These are phyloP conservation scores for Cephalopholis sonnerati DNA, from an alignment of 2,113 vertebrate species.

Conservation along the genomic window DNA sequence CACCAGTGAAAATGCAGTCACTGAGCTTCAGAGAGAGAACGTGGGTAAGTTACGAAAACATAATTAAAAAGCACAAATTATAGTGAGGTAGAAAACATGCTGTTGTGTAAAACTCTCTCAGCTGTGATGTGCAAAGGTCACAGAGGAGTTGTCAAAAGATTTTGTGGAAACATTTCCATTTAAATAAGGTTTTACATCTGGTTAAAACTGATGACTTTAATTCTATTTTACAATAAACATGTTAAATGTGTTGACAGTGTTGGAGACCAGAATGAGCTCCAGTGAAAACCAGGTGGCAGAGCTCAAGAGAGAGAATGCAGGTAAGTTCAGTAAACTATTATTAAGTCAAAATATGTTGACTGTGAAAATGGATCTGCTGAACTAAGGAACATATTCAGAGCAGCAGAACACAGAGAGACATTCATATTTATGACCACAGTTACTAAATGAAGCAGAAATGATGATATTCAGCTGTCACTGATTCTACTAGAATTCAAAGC, in stretches of 20 bases:
- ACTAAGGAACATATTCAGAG: neutral
- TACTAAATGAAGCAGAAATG: no score
- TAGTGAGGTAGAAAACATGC: no score
- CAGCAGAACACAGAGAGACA: neutral
- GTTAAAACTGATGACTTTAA: neutral
- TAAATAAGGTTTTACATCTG: no score
- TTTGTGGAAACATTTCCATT: no score
- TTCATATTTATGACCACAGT: no score
- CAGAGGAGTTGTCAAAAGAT: no score
- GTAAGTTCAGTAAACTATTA: neutral
- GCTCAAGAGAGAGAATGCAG: conserved; percentile 8
- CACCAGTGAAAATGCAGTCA: neutral
- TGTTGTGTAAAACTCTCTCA: no score
- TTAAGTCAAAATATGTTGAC: neutral
- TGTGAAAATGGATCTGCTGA: neutral
- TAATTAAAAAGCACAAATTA: no score
- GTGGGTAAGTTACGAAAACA: no score
- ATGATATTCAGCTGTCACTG: neutral
- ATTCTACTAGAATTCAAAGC: neutral
- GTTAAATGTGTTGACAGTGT: neutral
- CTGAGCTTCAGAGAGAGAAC: neutral
- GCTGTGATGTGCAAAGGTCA: no score
- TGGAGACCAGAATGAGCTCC: conserved; percentile 20
- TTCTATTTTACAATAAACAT: neutral
- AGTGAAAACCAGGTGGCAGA: conserved; percentile 1